These are phyloP conservation scores for Chiroxiphia lanceolata DNA, from an alignment of 2,797 vertebrate species.

Conservation along the genomic window DNA sequence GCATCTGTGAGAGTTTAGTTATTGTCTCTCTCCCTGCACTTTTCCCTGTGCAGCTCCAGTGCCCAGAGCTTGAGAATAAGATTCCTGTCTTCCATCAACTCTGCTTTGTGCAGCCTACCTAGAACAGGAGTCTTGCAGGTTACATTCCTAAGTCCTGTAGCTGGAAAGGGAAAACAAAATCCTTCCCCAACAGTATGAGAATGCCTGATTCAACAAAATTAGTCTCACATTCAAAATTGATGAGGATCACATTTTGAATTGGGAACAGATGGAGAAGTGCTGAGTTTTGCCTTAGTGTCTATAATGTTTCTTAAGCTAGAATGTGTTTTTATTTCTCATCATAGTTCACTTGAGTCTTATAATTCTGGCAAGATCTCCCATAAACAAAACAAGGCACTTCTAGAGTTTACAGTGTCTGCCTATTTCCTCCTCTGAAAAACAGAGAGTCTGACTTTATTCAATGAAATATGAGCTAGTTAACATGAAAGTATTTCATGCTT, in stretches of 20 bases:
- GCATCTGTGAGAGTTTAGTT: background rate
- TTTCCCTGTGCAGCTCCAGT: background rate
- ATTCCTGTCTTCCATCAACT: background rate
- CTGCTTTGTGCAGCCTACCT: background rate
- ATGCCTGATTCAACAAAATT: conserved; percentile 58
- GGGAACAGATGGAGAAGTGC: conserved; percentile 77
- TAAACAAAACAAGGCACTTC: conserved; percentile 54
- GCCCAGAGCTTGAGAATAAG: background rate
- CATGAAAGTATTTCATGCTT: conserved; percentile 9
- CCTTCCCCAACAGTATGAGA: conserved; percentile 35
- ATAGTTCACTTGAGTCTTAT: conserved; percentile 46
- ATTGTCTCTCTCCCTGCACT: background rate
- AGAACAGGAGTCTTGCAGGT: conserved; percentile 18
- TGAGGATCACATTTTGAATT: conserved; percentile 72
- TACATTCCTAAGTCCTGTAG: background rate
- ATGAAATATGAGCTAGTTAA: conserved; percentile 51
- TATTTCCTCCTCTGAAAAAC: background rate
- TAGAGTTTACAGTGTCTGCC: background rate
- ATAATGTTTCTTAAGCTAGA: conserved; percentile 62
- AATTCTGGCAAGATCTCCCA: conserved; percentile 49
- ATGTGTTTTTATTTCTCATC: conserved; percentile 74
- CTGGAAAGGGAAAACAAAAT: conserved; percentile 43
- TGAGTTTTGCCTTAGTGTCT: conserved; percentile 69
- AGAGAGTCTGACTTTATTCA: background rate
- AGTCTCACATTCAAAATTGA: conserved; percentile 64